A percentile compares a stretch with the other conserved stretches of the same genome.
phyloP scores from a whole-genome alignment of 2,797 vertebrate genomes.

The Poecile montanus region DNA sequence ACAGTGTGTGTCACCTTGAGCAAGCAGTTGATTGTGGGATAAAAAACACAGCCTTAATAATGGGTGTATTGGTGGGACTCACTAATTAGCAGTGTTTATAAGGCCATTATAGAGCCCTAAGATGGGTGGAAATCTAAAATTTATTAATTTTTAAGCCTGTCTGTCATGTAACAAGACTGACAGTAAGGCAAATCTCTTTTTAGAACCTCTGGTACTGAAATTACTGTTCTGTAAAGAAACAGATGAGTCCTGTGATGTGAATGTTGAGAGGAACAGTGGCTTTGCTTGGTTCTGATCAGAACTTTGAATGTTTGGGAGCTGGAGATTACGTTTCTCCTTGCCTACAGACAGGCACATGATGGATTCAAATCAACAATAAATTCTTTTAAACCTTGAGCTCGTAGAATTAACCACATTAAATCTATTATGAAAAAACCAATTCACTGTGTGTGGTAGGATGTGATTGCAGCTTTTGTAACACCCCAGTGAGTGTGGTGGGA shows the following conservation, averaged over 20 bases:
- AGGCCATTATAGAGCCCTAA: background rate
- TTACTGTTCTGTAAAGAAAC: background rate
- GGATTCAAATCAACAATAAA: slow-evolving; percentile 16
- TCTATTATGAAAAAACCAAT: slow-evolving; percentile 11
- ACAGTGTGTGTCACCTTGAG: background rate
- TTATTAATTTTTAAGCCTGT: background rate
- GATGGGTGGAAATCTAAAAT: background rate
- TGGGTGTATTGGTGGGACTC: background rate
- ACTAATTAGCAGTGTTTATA: background rate
- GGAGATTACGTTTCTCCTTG: slow-evolving; percentile 10
- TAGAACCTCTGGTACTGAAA: background rate
- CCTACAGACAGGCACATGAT: slow-evolving; percentile 33
- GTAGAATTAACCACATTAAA: slow-evolving; percentile 47
- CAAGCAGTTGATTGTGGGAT: background rate
- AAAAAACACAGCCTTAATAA: background rate
- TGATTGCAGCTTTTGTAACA: slow-evolving; percentile 41
- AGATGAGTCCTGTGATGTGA: accelerated
- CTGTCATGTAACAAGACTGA: background rate
- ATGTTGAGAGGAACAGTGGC: background rate
- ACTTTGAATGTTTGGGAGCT: background rate
- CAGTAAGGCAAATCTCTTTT: background rate
- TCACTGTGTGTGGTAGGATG: background rate
- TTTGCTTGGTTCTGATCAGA: background rate
- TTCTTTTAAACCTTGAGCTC: slow-evolving; percentile 47
- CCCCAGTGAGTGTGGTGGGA: background rate